Conservation (phyloP, 2,888 invertebrate species). For the Helicoverpa assulta region DNA sequence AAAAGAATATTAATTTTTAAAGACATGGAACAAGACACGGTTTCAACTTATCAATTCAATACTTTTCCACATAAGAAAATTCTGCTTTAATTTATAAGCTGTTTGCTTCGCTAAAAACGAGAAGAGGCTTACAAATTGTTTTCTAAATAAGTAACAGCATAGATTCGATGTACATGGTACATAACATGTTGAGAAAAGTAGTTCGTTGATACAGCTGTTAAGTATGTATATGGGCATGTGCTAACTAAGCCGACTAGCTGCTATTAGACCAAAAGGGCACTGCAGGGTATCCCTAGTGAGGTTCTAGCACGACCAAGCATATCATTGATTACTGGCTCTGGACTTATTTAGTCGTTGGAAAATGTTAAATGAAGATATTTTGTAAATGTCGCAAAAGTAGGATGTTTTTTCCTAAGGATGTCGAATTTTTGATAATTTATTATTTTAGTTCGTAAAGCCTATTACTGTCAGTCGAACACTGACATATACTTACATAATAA, state of each 20-base stretch:
- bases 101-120: conserved; percentile 33
- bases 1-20: too few species aligned
- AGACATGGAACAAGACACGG: too few species aligned
- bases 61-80: neutral
- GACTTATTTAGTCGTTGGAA: neutral
- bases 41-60: neutral
- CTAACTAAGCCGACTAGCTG: conserved; percentile 48
- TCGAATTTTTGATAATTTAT: too few species aligned
- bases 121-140: conserved; percentile 16
- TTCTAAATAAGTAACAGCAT: conserved; percentile 29
- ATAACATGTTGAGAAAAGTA: conserved; percentile 39
- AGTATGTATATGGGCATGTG: conserved; percentile 53
- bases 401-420: too few species aligned
- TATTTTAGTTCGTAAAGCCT: too few species aligned
- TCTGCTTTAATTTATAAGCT: conserved; percentile 29
- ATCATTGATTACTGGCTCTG: conserved; percentile 24
- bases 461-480: too few species aligned
- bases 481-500: too few species aligned
- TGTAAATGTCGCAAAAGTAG: too few species aligned
- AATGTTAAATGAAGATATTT: neutral
- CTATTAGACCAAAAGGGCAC: conserved; percentile 51
- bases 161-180: conserved; percentile 6
- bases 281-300: conserved; percentile 14
- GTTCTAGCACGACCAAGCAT: conserved; percentile 36
- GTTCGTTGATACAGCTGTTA: conserved; percentile 56